phyloP scores from a whole-genome alignment of 2,113 vertebrate genomes.

The Ursus arctos region DNA sequence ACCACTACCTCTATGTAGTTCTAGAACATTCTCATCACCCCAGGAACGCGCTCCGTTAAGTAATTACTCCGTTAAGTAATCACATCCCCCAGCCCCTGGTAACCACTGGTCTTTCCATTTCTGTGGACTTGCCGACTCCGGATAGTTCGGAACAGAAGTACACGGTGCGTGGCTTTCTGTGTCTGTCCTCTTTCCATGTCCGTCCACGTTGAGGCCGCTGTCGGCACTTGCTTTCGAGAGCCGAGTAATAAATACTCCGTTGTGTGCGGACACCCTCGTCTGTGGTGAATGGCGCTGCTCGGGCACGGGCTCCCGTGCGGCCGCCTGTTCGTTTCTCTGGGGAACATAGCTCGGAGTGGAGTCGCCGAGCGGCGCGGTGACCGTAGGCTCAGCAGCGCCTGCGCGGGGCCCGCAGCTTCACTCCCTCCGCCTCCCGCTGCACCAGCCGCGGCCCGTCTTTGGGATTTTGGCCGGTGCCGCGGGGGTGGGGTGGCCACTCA shows the following conservation, averaged over 20 bases:
- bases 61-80: too few species aligned
- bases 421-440: too few species aligned
- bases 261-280: background rate
- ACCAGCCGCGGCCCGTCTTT: too few species aligned
- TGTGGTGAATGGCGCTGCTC: background rate
- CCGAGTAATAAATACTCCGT: rapidly evolving
- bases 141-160: background rate
- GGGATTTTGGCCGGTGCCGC: too few species aligned
- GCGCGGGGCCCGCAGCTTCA: too few species aligned
- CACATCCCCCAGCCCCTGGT: background rate
- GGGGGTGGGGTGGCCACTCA: too few species aligned
- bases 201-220: background rate
- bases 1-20: too few species aligned
- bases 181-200: background rate
- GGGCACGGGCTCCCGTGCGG: rapidly evolving
- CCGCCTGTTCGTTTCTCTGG: background rate
- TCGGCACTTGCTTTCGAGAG: background rate
- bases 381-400: too few species aligned
- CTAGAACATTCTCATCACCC: background rate
- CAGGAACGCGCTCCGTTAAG: background rate
- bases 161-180: background rate
- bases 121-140: background rate
- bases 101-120: background rate
- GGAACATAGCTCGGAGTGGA: too few species aligned
- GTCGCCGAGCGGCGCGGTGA: rapidly evolving